Percentiles rank a stretch among this genome's conserved stretches.
phyloP scores from a whole-genome alignment of 2,888 invertebrate genomes.

The Icerya purchasi region DNA sequence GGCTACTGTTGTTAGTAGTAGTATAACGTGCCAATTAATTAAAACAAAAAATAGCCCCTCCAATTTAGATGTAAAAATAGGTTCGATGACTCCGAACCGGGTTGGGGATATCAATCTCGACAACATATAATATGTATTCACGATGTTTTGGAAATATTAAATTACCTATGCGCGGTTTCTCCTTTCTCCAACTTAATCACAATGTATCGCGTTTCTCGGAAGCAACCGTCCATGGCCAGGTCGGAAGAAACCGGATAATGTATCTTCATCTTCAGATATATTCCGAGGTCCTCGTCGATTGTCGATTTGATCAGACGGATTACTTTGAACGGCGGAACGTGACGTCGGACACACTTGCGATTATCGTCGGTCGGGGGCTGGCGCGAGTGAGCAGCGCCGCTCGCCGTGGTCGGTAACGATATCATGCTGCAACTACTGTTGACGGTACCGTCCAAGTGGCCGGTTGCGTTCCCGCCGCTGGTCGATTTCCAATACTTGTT shows the following conservation, averaged over 20 bases:
- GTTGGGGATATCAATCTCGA: too few species aligned
- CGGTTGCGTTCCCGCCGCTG: background rate
- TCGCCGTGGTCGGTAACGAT: conserved; percentile 8
- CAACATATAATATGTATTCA: too few species aligned
- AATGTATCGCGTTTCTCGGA: conserved; percentile 36
- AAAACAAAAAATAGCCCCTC: too few species aligned
- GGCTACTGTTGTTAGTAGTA: too few species aligned
- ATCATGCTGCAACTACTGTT: background rate
- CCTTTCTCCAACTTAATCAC: conserved; percentile 29
- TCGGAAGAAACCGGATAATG: conserved; percentile 27
- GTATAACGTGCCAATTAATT: too few species aligned
- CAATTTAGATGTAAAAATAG: too few species aligned
- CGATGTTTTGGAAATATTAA: too few species aligned
- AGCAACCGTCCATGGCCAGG: conserved; percentile 26
- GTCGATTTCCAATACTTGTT: background rate
- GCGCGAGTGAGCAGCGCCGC: conserved; percentile 22
- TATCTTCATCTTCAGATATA: conserved; percentile 44
- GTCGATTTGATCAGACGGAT: conserved; percentile 42
- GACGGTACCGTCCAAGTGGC: conserved; percentile 1
- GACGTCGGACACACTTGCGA: background rate
- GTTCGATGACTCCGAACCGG: too few species aligned
- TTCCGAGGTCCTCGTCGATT: conserved; percentile 44
- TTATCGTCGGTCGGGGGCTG: conserved; percentile 21
- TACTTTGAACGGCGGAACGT: conserved; percentile 15
- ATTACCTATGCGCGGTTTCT: conserved; percentile 31